Conservation (phyloP, 2,888 invertebrate species). For the Sesia bembeciformis region DNA sequence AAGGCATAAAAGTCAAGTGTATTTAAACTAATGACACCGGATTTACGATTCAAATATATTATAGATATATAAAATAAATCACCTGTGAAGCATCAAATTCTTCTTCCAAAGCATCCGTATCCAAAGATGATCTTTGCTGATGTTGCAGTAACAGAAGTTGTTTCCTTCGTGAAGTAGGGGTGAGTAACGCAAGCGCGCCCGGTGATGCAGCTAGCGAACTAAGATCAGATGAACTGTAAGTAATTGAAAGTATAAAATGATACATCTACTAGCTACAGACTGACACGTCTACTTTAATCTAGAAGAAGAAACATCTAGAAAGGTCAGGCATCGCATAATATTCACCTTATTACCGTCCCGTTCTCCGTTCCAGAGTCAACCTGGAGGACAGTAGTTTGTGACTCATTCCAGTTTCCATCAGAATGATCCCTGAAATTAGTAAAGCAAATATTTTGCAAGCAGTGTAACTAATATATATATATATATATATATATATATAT, state of each 20-base stretch:
- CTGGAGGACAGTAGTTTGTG: conserved; percentile 88
- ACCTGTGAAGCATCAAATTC: conserved; percentile 79
- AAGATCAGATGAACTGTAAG: conserved; percentile 61
- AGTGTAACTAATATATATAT: neutral
- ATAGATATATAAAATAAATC: conserved; percentile 7
- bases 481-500: too few species aligned
- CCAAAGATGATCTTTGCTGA: conserved; percentile 89
- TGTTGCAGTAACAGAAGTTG: conserved; percentile 85
- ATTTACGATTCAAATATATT: neutral
- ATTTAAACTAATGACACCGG: neutral
- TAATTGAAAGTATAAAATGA: neutral
- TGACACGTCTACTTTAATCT: neutral
- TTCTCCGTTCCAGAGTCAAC: conserved; percentile 81
- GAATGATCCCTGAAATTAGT: conserved; percentile 79
- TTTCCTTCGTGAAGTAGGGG: conserved; percentile 86
- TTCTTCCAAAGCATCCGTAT: conserved; percentile 86
- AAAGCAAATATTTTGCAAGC: neutral
- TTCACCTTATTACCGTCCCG: conserved; percentile 72
- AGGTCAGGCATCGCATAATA: neutral
- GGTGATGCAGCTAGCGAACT: conserved; percentile 70
- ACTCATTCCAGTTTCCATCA: conserved; percentile 92
- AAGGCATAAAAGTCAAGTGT: neutral
- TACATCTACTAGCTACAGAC: neutral
- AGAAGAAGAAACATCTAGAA: neutral
- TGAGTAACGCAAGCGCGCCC: conserved; percentile 76